These are phyloP conservation scores for Heliconius hermathena DNA, from an alignment of 1,140 invertebrate species.

Conservation along the genomic window DNA sequence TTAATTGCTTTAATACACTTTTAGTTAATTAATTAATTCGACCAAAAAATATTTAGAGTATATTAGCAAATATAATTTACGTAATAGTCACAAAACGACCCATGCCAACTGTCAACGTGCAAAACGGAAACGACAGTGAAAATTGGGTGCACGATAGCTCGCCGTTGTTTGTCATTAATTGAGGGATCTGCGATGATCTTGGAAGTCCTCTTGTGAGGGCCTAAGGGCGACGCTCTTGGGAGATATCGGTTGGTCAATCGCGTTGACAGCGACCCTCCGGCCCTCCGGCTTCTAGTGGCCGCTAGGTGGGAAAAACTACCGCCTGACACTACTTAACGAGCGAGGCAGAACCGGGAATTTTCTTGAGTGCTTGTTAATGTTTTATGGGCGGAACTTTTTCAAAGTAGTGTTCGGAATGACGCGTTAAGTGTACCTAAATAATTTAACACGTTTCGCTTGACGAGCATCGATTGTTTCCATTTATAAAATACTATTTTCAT, in stretches of 20 bases:
- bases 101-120: slow-evolving; percentile 65
- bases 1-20: background rate
- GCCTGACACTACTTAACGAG: slow-evolving; percentile 78
- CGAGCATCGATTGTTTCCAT: slow-evolving; percentile 40
- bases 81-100: slow-evolving; percentile 37
- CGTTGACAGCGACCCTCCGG: slow-evolving; percentile 74
- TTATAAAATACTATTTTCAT: slow-evolving; percentile 27
- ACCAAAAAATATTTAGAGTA: background rate
- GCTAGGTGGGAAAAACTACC: slow-evolving; percentile 78
- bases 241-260: slow-evolving; percentile 78
- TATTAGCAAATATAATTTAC: background rate
- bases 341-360: slow-evolving; percentile 70
- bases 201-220: slow-evolving; percentile 48
- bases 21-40: background rate
- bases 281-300: slow-evolving; percentile 65
- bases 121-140: slow-evolving; percentile 73
- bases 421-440: slow-evolving; percentile 78
- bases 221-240: slow-evolving; percentile 71
- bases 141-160: slow-evolving; percentile 66
- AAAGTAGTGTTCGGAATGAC: slow-evolving; percentile 75
- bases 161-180: slow-evolving; percentile 78
- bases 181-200: slow-evolving; percentile 76
- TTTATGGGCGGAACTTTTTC: slow-evolving; percentile 80
- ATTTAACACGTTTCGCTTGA: slow-evolving; percentile 72
- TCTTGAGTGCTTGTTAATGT: slow-evolving; percentile 82